A percentile compares a stretch with the other conserved stretches of the same genome.
phyloP scores from a whole-genome alignment of 2,113 vertebrate genomes.

The Limanda limanda region DNA sequence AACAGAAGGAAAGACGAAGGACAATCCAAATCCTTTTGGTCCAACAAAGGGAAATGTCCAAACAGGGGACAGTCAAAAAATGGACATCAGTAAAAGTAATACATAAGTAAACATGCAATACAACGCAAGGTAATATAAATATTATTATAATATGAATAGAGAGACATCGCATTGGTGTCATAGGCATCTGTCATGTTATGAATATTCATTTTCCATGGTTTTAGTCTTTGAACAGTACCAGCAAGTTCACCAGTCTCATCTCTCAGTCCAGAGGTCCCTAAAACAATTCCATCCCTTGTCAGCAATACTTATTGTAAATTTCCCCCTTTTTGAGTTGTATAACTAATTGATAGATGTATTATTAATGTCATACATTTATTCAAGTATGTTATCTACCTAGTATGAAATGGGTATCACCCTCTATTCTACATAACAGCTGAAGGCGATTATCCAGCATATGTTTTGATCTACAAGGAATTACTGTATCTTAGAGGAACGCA shows the following conservation, averaged over 20 bases:
- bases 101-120: too few species aligned
- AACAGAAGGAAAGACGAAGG: neutral
- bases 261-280: neutral
- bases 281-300: neutral
- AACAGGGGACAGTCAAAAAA: too few species aligned
- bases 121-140: too few species aligned
- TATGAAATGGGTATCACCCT: neutral
- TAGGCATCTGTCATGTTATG: neutral
- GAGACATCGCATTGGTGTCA: neutral
- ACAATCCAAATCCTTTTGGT: too few species aligned
- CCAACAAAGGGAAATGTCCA: too few species aligned
- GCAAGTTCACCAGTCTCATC: neutral
- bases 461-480: neutral
- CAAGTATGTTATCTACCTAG: neutral
- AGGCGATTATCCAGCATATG: neutral
- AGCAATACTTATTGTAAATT: neutral
- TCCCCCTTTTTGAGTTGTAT: neutral
- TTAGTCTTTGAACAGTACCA: neutral
- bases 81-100: too few species aligned
- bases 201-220: neutral
- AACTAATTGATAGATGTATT: neutral
- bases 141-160: too few species aligned
- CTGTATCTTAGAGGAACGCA: neutral
- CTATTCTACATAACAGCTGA: neutral
- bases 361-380: neutral